A percentile compares a stretch with the other conserved stretches of the same genome.
Evolutionary conservation across 2,888 invertebrate genomes (phyloP).

Genomic region (Apocheima hispidaria): DNA sequence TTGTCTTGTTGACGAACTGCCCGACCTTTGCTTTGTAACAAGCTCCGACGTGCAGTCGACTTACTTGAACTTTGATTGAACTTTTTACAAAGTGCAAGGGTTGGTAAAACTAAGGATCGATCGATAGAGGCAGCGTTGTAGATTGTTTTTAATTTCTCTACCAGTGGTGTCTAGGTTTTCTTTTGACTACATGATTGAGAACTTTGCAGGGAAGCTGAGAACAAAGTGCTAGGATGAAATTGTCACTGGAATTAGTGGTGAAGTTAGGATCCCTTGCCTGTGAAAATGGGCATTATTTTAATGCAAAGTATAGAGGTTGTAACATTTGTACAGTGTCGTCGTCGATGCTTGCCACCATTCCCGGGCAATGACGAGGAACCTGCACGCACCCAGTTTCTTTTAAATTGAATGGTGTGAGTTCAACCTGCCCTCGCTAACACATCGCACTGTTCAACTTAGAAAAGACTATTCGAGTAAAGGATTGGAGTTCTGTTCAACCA

Average conservation of each 20-base stretch:
- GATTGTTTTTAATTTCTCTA: slow-evolving; percentile 66
- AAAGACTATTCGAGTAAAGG: slow-evolving; percentile 85
- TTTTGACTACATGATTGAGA: slow-evolving; percentile 80
- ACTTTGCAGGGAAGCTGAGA: slow-evolving; percentile 86
- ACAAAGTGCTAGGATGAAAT: slow-evolving; percentile 81
- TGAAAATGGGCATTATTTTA: slow-evolving; percentile 95
- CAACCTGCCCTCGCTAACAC: slow-evolving; percentile 74
- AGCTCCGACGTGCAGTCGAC: slow-evolving; percentile 67
- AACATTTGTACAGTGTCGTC: slow-evolving; percentile 84
- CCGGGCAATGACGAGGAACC: slow-evolving; percentile 72
- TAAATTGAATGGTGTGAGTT: slow-evolving; percentile 85
- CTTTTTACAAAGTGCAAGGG: slow-evolving; percentile 79
- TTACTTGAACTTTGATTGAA: slow-evolving; percentile 64
- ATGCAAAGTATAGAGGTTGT: slow-evolving; percentile 97
- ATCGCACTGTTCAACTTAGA: slow-evolving; percentile 85
- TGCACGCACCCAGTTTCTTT: slow-evolving; percentile 84
- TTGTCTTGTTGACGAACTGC: slow-evolving; percentile 83
- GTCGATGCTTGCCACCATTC: slow-evolving; percentile 60
- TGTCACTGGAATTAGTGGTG: slow-evolving; percentile 81
- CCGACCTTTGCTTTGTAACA: slow-evolving; percentile 83
- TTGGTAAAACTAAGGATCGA: slow-evolving; percentile 73
- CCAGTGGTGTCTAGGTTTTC: slow-evolving; percentile 79
- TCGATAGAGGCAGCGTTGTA: slow-evolving; percentile 72
- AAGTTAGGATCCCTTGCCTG: slow-evolving; percentile 86
- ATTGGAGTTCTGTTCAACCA: slow-evolving; percentile 86